Evolutionary conservation across 2,113 vertebrate species (phyloP).

Genomic region (Corydoras sp.): DNA sequence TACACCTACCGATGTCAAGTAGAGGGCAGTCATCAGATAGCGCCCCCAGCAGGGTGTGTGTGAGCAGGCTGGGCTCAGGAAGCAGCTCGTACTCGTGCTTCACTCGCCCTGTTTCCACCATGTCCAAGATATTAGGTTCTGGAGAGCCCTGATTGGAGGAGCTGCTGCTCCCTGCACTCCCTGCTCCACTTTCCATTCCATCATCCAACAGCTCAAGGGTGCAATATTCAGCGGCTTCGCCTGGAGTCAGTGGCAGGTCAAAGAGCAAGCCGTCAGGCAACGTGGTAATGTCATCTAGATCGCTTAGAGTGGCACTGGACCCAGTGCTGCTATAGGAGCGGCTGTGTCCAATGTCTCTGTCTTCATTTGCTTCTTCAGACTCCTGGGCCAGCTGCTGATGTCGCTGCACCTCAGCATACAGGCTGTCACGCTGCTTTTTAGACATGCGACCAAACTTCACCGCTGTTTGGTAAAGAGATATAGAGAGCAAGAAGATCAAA

Average conservation of each 20-base stretch:
- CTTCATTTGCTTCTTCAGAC: constrained; percentile 48
- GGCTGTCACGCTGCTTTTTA: constrained; percentile 87
- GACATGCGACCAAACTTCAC: constrained; percentile 93
- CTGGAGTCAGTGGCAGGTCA: constrained; percentile 80
- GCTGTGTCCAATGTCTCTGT: constrained; percentile 50
- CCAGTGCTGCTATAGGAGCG: constrained; percentile 70
- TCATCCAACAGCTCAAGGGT: constrained; percentile 73
- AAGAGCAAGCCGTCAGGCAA: constrained; percentile 79
- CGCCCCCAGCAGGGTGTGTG: constrained; percentile 59
- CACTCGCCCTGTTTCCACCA: constrained; percentile 61
- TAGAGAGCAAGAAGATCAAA: neutral
- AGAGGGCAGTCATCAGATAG: constrained; percentile 64
- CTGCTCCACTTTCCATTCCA: constrained; percentile 44
- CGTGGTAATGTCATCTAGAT: constrained; percentile 76
- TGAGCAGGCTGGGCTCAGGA: constrained; percentile 70
- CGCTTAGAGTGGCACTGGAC: constrained; percentile 68
- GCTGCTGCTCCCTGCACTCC: constrained; percentile 60
- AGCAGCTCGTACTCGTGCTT: constrained; percentile 82
- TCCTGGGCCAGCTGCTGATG: constrained; percentile 77
- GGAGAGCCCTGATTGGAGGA: constrained; percentile 77
- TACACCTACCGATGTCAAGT: constrained; percentile 73
- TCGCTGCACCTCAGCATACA: constrained; percentile 87
- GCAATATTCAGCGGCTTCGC: constrained; percentile 70
- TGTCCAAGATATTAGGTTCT: constrained; percentile 76
- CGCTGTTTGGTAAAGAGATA: constrained; percentile 59